A percentile compares a stretch with the other conserved stretches of the same genome.
Evolutionary conservation across 2,113 vertebrate genomes (phyloP).

Genomic region (Martes martes): DNA sequence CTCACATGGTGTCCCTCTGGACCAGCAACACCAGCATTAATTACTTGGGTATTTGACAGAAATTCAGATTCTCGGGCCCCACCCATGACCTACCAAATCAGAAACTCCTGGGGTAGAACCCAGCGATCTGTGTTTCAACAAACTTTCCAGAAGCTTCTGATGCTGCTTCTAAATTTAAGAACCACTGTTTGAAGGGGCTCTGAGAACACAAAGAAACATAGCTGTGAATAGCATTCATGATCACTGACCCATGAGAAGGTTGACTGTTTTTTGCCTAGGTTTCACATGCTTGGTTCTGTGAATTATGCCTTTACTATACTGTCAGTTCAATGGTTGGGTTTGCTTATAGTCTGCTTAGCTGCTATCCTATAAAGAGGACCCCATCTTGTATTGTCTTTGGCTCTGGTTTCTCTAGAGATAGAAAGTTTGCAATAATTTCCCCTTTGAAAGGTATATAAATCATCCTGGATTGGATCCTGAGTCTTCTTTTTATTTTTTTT

Average conservation of each 20-base stretch:
- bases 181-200: background rate
- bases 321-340: background rate
- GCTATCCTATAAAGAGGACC: background rate
- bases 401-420: background rate
- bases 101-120: background rate
- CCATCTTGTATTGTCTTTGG: background rate
- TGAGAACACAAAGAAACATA: background rate
- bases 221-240: background rate
- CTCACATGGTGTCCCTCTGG: background rate
- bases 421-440: background rate
- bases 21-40: background rate
- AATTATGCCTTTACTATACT: background rate
- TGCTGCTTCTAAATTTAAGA: constrained; percentile 31
- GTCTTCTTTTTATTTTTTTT: background rate
- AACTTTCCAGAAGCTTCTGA: background rate
- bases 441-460: background rate
- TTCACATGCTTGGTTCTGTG: background rate
- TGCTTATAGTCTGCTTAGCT: background rate
- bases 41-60: background rate
- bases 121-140: background rate
- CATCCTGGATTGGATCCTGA: background rate
- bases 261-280: background rate
- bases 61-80: background rate
- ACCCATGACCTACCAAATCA: background rate
- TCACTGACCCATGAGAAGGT: background rate